Evolutionary conservation across 2,888 invertebrate species (phyloP).

Genomic region (Trimorus sp.): DNA sequence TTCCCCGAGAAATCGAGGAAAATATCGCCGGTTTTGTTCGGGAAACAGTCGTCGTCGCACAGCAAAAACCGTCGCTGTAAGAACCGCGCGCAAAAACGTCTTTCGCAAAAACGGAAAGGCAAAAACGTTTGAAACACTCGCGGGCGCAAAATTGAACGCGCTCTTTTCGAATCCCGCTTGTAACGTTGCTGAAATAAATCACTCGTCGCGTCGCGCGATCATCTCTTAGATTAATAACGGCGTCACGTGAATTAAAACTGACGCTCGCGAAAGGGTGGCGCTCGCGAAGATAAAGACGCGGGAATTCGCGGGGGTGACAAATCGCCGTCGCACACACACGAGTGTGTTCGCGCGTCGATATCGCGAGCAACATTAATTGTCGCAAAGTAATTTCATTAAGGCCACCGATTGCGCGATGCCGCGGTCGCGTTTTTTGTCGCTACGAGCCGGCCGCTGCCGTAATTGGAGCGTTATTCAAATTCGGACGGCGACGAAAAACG

Average conservation of each 20-base stretch:
- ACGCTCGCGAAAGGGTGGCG: slow-evolving; percentile 43
- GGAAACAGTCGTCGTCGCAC: too few relatives aligned
- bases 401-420: too few relatives aligned
- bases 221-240: slow-evolving; percentile 58
- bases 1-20: too few relatives aligned
- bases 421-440: too few relatives aligned
- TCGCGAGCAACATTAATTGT: too few relatives aligned
- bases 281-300: slow-evolving; percentile 41
- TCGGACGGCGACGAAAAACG: not conserved
- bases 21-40: too few relatives aligned
- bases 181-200: slow-evolving; percentile 57
- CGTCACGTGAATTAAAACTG: slow-evolving; percentile 60
- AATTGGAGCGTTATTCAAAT: not conserved
- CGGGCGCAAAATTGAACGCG: slow-evolving; percentile 9
- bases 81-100: too few relatives aligned
- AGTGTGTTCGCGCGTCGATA: not conserved
- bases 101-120: not conserved
- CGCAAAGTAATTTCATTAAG: too few relatives aligned
- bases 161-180: slow-evolving; percentile 25
- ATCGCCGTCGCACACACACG: slow-evolving; percentile 39
- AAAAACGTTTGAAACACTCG: slow-evolving; percentile 3
- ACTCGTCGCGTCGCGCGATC: slow-evolving; percentile 38
- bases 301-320: slow-evolving; percentile 55
- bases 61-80: too few relatives aligned
- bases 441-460: not conserved